phyloP scores from a whole-genome alignment of 2,888 invertebrate species.

The Xylota segnis region DNA sequence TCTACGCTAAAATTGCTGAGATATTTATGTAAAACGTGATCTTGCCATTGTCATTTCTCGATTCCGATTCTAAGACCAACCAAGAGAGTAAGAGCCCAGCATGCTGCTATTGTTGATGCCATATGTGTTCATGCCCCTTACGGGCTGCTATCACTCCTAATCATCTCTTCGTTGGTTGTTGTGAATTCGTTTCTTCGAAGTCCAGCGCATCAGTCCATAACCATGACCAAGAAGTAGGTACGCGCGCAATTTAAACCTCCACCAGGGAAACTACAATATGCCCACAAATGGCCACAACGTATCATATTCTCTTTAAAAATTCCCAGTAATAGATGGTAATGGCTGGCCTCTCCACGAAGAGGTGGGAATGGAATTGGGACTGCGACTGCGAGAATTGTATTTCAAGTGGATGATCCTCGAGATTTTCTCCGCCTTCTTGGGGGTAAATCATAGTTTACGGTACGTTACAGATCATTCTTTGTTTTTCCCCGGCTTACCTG shows the following conservation, averaged over 20 bases:
- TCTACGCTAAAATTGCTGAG: constrained; percentile 23
- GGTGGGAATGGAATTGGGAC: constrained; percentile 53
- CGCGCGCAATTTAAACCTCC: constrained; percentile 53
- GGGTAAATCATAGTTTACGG: constrained; percentile 72
- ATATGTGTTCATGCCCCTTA: constrained; percentile 42
- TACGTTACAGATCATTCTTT: constrained; percentile 73
- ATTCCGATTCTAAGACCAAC: constrained; percentile 66
- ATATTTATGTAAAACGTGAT: constrained; percentile 75
- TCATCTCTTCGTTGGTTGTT: constrained; percentile 45
- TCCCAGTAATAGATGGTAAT: constrained; percentile 67
- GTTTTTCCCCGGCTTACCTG: constrained; percentile 28
- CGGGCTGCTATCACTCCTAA: constrained; percentile 65
- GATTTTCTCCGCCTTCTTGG: constrained; percentile 44
- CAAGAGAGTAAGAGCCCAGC: constrained; percentile 14
- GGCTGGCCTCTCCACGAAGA: constrained; percentile 27
- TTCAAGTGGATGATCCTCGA: constrained; percentile 58
- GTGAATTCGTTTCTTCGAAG: constrained; percentile 49
- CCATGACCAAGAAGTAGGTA: constrained; percentile 59
- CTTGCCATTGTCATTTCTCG: constrained; percentile 72
- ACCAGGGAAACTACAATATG: constrained; percentile 36
- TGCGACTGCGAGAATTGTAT: constrained; percentile 26
- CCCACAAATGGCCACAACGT: constrained; percentile 60
- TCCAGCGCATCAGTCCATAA: constrained; percentile 29
- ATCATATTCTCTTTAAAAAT: constrained; percentile 67
- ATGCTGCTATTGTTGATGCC: constrained; percentile 21